phyloP scores from a whole-genome alignment of 2,797 vertebrate species.

The Etheostoma perlongum region DNA sequence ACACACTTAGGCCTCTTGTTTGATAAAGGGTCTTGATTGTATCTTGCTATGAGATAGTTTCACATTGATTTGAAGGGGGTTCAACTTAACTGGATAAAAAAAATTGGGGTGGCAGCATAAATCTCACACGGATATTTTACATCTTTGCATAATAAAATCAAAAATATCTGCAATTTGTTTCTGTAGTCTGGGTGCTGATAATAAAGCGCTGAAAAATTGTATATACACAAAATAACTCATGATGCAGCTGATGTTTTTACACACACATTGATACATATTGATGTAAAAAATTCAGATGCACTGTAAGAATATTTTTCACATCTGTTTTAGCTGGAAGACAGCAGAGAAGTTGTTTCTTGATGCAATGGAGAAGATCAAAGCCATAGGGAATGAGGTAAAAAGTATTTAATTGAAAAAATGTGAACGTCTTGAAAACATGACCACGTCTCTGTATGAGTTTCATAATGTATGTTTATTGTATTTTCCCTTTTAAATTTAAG shows the following conservation, averaged over 20 bases:
- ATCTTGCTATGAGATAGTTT: neutral
- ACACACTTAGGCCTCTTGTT: neutral
- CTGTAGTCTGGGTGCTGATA: neutral
- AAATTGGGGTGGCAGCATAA: neutral
- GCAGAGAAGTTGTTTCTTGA: conserved; percentile 98
- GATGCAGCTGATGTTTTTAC: neutral
- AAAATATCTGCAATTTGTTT: neutral
- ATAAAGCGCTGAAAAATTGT: neutral
- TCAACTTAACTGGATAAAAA: neutral
- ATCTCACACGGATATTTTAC: neutral
- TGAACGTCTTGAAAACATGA: neutral
- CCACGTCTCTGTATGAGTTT: neutral
- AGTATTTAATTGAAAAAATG: neutral
- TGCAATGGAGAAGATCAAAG: conserved; percentile 99
- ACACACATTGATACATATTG: neutral
- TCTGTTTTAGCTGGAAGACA: conserved; percentile 92
- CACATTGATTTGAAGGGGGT: neutral
- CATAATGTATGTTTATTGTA: neutral
- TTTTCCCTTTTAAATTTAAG: conserved; percentile 76
- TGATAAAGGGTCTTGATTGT: neutral
- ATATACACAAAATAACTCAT: neutral
- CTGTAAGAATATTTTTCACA: neutral
- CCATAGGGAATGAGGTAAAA: conserved; percentile 96
- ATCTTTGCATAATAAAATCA: neutral
- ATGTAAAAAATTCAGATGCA: neutral